Base-by-base conservation (phyloP, 2,888 invertebrate genomes). In the Drosophila kanekoi region DNA sequence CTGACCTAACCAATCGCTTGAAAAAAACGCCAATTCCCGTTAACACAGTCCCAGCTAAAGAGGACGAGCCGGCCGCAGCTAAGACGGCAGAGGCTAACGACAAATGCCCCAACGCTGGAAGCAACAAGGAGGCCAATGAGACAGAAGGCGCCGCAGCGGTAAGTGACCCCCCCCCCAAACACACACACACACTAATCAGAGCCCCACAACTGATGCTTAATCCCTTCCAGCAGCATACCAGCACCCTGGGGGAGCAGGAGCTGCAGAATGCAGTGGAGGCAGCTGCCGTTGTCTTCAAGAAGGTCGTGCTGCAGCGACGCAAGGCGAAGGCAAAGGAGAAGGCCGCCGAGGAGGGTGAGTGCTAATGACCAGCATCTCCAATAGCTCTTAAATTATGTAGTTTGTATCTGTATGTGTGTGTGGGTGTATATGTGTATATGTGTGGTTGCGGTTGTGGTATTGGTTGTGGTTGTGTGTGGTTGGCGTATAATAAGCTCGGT, bases 251-350 rank as follows among this genome's bases (percentile, higher is more conserved):
- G 14, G 92, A 92, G 65, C 92, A 92, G 65, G 92, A 92, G 85
- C 90, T 92, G 43, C 92, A 92, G 72, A 92, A 90, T 91, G 92
- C 92, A 65, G 92, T 92, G 43, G 92, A 92, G 63, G 92, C 92
- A 4, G 92, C 92, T 1, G 92, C 92, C 28, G 92, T 92, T 32
- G 82, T 92, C 48, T 92, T 92, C 62, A 92, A 92, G 77, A 92
- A 92, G 70, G 92, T 92, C 3, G 92, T 92, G 3, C 75, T 92
- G 35, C 92, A 92, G 76, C 84, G 92, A 1, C 91, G 92, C 23
- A 69, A 87, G 60, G 83, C 90, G 71, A 90, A 90, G 66, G 90
- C 83, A 20, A 77, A 91, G 77, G 82, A 82, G 51, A 87, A 83
- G 60, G 91, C 90, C 35, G 90, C 91, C 58, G 92, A 92, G 69